A percentile compares a stretch with the other conserved stretches of the same genome.
Conservation (phyloP, 2,888 invertebrate genomes). For the Allolobophora icterica region DNA sequence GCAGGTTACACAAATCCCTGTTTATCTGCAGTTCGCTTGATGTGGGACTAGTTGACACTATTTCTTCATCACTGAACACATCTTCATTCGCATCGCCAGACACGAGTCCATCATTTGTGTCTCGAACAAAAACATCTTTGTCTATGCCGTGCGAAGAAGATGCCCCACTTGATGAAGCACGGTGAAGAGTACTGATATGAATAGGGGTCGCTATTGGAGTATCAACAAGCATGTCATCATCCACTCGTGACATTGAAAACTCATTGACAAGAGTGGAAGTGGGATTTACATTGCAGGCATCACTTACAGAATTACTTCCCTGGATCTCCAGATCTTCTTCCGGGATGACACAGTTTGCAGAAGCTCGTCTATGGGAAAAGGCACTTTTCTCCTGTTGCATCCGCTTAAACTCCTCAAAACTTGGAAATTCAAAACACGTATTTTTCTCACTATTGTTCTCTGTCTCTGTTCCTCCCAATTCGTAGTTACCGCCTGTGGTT, state of each 20-base stretch:
- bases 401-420: neutral
- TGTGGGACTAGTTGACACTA: neutral
- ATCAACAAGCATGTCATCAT: neutral
- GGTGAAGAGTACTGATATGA: neutral
- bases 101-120: neutral
- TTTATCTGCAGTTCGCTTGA: neutral
- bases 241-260: neutral
- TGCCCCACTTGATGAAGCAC: neutral
- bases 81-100: neutral
- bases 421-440: neutral
- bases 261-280: neutral
- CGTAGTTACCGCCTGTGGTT: neutral
- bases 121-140: neutral
- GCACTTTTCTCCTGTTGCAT: slow-evolving; percentile 12
- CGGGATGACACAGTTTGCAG: neutral
- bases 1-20: neutral
- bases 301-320: neutral
- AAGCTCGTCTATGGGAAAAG: neutral
- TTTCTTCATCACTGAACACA: neutral
- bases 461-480: neutral
- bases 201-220: neutral
- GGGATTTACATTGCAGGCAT: neutral
- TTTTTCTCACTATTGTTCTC: neutral
- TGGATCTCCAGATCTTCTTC: neutral
- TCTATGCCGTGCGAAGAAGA: neutral